Conservation (phyloP, 2,888 invertebrate genomes). For the Drosophila atripex region DNA sequence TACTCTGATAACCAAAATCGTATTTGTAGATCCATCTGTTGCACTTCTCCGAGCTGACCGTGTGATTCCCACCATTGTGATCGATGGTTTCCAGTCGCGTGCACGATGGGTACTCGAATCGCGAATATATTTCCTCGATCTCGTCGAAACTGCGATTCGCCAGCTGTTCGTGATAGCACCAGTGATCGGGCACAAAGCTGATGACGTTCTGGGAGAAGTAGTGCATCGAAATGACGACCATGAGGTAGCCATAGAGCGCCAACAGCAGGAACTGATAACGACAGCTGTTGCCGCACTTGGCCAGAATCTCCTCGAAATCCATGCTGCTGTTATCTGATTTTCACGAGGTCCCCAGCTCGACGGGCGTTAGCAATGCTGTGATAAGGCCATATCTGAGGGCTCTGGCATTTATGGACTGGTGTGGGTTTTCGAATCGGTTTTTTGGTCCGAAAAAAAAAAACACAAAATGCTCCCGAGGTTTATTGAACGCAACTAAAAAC, state of each 20-base stretch:
- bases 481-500: conserved; percentile 44
- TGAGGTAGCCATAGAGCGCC: conserved; percentile 84
- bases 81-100: conserved; percentile 64
- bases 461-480: conserved; percentile 10
- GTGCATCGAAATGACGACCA: conserved; percentile 85
- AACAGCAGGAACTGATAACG: conserved; percentile 85
- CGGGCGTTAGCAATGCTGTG: conserved; percentile 21
- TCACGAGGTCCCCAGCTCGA: background rate
- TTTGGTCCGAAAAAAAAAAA: conserved; percentile 12
- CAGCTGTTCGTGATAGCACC: conserved; percentile 80
- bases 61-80: conserved; percentile 53
- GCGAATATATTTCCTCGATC: conserved; percentile 73
- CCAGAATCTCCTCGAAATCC: conserved; percentile 85
- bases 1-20: conserved; percentile 85
- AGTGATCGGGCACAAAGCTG: conserved; percentile 84
- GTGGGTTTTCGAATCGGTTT: conserved; percentile 20
- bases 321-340: conserved; percentile 45
- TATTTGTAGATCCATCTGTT: conserved; percentile 86
- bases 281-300: conserved; percentile 85
- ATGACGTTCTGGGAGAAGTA: conserved; percentile 86
- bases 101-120: conserved; percentile 76
- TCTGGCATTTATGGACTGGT: conserved; percentile 12
- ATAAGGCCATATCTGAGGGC: conserved; percentile 42
- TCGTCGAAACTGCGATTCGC: conserved; percentile 69
- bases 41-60: conserved; percentile 76